A percentile compares a stretch with the other conserved stretches of the same genome.
Conservation (phyloP, 2,113 vertebrate species). For the Notechis scutatus region DNA sequence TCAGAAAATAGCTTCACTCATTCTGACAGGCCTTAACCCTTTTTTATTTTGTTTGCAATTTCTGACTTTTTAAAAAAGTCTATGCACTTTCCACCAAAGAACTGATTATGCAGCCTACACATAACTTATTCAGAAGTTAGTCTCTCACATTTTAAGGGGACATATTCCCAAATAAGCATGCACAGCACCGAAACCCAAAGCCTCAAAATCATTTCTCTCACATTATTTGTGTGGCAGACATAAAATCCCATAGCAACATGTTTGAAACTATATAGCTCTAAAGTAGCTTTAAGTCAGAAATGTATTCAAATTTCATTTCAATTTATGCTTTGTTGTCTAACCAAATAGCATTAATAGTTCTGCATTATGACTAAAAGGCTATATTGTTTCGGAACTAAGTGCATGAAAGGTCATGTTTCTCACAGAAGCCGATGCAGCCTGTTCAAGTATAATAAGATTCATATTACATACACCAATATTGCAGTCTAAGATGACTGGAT, state of each 20-base stretch:
- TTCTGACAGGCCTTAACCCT: not conserved
- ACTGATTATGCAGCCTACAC: not conserved
- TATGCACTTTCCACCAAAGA: not conserved
- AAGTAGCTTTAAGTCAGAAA: not conserved
- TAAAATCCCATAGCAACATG: not conserved
- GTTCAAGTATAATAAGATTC: not conserved
- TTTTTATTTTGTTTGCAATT: not conserved
- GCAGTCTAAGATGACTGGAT: not conserved
- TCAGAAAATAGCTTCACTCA: not conserved
- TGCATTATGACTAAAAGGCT: not conserved
- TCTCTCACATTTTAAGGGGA: not conserved
- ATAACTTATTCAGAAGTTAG: not conserved
- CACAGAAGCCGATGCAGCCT: not conserved
- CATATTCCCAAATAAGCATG: not conserved
- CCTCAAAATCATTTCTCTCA: not conserved
- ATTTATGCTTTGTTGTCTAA: not conserved
- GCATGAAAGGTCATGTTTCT: not conserved
- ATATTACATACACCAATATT: not conserved
- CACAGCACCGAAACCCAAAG: not conserved
- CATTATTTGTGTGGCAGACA: not conserved
- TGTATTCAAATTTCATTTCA: not conserved
- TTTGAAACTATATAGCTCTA: not conserved
- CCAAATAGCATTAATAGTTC: not conserved
- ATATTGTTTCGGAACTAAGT: not conserved
- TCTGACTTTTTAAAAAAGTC: not conserved